A percentile compares a stretch with the other conserved stretches of the same genome.
Evolutionary conservation across 2,888 invertebrate genomes (phyloP).

Genomic region (Sacculina carcini): DNA sequence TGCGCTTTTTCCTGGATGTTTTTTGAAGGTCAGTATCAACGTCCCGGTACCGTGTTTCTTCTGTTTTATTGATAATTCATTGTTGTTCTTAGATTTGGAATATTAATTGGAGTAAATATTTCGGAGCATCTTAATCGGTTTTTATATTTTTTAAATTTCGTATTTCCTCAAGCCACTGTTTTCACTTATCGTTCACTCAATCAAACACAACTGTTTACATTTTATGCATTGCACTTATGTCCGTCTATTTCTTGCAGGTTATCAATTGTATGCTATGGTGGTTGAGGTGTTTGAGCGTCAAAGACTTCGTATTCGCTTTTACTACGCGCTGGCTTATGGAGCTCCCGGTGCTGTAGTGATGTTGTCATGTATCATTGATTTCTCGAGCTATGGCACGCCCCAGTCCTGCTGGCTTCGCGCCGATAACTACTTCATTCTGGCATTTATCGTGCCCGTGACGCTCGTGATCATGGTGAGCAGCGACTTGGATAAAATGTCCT

Average conservation of each 20-base stretch:
- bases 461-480: constrained; percentile 54
- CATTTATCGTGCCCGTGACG: constrained; percentile 72
- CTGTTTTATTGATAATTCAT: too few relatives aligned
- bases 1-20: constrained; percentile 91
- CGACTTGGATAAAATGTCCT: too few relatives aligned
- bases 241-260: constrained; percentile 40
- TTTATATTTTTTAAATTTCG: too few relatives aligned
- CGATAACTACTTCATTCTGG: constrained; percentile 67
- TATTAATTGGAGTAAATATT: background rate
- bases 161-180: too few relatives aligned
- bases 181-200: too few relatives aligned
- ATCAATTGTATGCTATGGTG: constrained; percentile 80
- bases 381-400: constrained; percentile 16
- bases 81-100: background rate
- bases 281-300: constrained; percentile 80
- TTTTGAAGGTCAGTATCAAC: constrained; percentile 57
- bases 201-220: background rate
- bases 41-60: too few relatives aligned
- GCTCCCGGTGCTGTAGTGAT: constrained; percentile 52
- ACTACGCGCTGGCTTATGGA: constrained; percentile 65
- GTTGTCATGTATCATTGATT: constrained; percentile 38
- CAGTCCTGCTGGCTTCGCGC: constrained; percentile 52
- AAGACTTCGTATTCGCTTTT: constrained; percentile 64
- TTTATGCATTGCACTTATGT: too few relatives aligned
- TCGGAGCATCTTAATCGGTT: too few relatives aligned